Percentiles rank a stretch among this genome's conserved stretches.
Conservation (phyloP, 2,113 vertebrate species). For the Hydrolagus affinis region DNA sequence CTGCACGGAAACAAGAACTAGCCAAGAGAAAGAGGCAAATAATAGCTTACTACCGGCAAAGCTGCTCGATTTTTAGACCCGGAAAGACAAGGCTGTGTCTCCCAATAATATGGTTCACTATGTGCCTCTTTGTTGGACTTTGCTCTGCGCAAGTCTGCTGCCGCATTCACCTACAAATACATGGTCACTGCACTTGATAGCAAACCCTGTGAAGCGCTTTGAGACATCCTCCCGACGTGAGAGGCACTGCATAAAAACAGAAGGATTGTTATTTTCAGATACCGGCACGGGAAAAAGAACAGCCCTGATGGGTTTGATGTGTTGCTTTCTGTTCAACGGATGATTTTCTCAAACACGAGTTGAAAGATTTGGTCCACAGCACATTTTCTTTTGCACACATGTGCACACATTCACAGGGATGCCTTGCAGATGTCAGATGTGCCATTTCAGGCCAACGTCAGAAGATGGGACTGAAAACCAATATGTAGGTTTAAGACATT, state of each 20-base stretch:
- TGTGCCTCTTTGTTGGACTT: too few relatives aligned
- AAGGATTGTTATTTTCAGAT: too few relatives aligned
- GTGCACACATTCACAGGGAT: neutral
- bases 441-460: neutral
- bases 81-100: neutral
- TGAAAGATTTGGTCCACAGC: neutral
- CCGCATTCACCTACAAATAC: too few relatives aligned
- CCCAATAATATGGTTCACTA: too few relatives aligned
- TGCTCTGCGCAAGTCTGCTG: too few relatives aligned
- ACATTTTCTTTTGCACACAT: neutral
- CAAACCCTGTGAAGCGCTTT: too few relatives aligned
- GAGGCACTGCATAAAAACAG: too few relatives aligned
- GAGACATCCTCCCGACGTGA: too few relatives aligned
- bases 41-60: neutral
- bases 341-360: neutral
- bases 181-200: too few relatives aligned
- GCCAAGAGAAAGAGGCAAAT: neutral
- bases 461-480: neutral
- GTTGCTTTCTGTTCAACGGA: neutral
- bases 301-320: neutral
- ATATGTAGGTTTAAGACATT: conserved; percentile 1
- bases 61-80: neutral
- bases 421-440: neutral
- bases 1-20: neutral
- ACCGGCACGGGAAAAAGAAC: too few relatives aligned